These are phyloP conservation scores for Anastrepha obliqua DNA, from an alignment of 1,140 invertebrate genomes.

Conservation along the genomic window DNA sequence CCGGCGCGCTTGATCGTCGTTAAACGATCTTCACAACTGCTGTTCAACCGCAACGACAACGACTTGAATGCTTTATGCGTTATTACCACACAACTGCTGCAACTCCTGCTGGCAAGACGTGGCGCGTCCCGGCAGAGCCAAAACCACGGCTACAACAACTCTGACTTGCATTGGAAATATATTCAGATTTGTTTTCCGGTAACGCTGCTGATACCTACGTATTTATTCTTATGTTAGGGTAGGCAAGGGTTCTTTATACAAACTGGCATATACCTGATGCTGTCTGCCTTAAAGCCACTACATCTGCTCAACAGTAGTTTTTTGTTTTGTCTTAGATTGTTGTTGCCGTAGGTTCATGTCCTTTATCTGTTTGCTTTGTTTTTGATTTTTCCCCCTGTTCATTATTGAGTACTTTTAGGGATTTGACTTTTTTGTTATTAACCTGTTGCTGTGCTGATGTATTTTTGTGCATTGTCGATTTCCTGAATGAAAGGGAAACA, in stretches of 20 bases:
- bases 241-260: constrained; percentile 65
- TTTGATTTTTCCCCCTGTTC: neutral
- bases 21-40: constrained; percentile 42
- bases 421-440: constrained; percentile 13
- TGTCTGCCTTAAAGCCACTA: constrained; percentile 53
- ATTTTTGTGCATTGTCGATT: constrained; percentile 17
- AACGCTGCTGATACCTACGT: neutral
- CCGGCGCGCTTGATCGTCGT: constrained; percentile 31
- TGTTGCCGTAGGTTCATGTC: constrained; percentile 55
- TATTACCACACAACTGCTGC: neutral
- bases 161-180: constrained; percentile 31
- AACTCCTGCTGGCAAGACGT: neutral
- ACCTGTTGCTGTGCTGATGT: constrained; percentile 13
- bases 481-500: constrained; percentile 70
- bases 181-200: constrained; percentile 57
- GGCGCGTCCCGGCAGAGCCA: constrained; percentile 1
- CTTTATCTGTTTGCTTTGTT: constrained; percentile 70
- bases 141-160: neutral
- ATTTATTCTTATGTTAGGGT: constrained; percentile 65
- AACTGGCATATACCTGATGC: neutral
- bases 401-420: neutral
- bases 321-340: neutral
- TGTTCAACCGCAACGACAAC: constrained; percentile 38
- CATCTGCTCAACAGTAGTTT: constrained; percentile 33
- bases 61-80: constrained; percentile 14